A percentile compares a stretch with the other conserved stretches of the same genome.
Conservation (phyloP, 2,888 invertebrate genomes). For the Tubulanus polymorphus region DNA sequence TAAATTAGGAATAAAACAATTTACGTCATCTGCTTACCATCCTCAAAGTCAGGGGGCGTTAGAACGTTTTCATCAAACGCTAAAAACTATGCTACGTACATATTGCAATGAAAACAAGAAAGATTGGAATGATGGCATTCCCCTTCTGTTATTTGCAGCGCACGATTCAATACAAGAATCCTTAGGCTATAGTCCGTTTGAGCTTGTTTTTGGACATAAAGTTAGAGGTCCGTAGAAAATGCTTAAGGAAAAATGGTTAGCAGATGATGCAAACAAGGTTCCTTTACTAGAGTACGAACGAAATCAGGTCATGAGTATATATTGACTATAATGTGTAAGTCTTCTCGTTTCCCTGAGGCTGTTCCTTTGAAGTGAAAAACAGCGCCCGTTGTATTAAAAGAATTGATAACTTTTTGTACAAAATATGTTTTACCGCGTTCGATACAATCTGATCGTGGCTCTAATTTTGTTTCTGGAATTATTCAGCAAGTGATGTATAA, state of each 20-base stretch:
- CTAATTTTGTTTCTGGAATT: slow-evolving; percentile 20
- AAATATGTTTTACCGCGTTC: slow-evolving; percentile 20
- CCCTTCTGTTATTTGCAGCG: slow-evolving; percentile 10
- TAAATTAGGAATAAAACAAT: slow-evolving; percentile 14
- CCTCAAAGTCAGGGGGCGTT: slow-evolving; percentile 34
- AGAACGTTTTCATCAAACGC: background rate
- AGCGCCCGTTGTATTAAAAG: slow-evolving; percentile 17
- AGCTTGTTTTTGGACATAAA: slow-evolving; percentile 5
- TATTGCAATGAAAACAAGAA: slow-evolving; percentile 3
- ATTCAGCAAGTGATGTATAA: slow-evolving; percentile 18
- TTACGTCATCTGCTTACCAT: slow-evolving; percentile 27
- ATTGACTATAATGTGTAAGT: background rate
- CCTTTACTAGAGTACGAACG: too few relatives aligned
- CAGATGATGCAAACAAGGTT: too few relatives aligned
- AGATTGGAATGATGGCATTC: slow-evolving; percentile 13
- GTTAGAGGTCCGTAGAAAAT: slow-evolving; percentile 2
- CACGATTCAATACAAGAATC: slow-evolving; percentile 8
- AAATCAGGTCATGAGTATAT: slow-evolving; percentile 16
- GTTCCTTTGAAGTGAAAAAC: slow-evolving; percentile 11
- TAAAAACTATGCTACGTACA: slow-evolving; percentile 3
- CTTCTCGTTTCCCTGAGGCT: background rate
- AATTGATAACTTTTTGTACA: slow-evolving; percentile 15
- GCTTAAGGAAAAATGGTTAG: slow-evolving; percentile 11
- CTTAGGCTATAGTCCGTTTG: slow-evolving; percentile 13
- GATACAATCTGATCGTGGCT: slow-evolving; percentile 18